Percentiles rank a stretch among this genome's conserved stretches.
phyloP scores from a whole-genome alignment of 2,888 invertebrate genomes.

The Oithona nana region DNA sequence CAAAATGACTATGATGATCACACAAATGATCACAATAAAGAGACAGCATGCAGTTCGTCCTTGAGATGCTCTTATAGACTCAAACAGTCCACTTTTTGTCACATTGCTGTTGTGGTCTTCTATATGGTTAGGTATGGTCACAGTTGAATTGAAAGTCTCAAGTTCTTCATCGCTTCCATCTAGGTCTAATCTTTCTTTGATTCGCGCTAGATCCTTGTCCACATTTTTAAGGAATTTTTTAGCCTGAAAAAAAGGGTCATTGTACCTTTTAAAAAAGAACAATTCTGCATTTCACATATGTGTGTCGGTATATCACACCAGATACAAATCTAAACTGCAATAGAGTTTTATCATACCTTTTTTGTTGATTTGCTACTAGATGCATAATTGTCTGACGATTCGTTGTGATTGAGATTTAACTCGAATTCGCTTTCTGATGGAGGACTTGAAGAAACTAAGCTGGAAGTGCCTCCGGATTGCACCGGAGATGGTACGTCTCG shows the following conservation, averaged over 20 bases:
- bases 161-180: background rate
- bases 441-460: background rate
- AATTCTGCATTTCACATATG: too few relatives aligned
- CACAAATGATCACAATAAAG: background rate
- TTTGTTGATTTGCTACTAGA: background rate
- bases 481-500: background rate
- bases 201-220: background rate
- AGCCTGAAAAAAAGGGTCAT: background rate
- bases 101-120: background rate
- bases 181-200: background rate
- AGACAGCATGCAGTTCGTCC: background rate
- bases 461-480: background rate
- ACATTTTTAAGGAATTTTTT: background rate
- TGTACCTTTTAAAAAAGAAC: too few relatives aligned
- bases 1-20: background rate
- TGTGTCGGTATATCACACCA: too few relatives aligned
- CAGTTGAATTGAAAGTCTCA: background rate
- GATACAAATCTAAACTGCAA: background rate
- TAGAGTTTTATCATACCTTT: background rate
- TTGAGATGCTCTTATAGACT: background rate
- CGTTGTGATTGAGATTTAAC: background rate
- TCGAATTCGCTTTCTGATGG: background rate
- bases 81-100: background rate
- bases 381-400: background rate
- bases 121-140: background rate